Base-by-base conservation (phyloP, 1,140 invertebrate species). In the Homarus americanus region DNA sequence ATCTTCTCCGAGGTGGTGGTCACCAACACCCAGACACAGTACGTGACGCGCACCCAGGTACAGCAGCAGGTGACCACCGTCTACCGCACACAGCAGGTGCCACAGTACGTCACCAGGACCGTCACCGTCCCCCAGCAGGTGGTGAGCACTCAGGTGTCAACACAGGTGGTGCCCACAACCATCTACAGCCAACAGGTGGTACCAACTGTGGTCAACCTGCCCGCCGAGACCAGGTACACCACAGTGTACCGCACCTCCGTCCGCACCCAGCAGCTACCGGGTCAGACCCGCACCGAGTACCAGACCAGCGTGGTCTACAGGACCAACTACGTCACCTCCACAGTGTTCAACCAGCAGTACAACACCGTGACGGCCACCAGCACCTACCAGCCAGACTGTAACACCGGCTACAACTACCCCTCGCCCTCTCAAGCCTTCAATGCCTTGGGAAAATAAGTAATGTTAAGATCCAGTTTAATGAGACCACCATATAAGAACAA, bases 11-110 rank as follows among this genome's bases (percentile, higher is more conserved):
- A 87, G 76, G 91, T 91, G 41, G 72, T 86, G 44, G 36, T 36
- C 75, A 91, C 91, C 53, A 88, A 76, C 91, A 87, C 84, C n/a
- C 91, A 91, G 75, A 91, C 91, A 24, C 91, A 87, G 84, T 87
- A 87, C 73, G 79, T 85, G 10, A 88, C 82, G 7, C 75, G 82
- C 69, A 91, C 91, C 34, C 84, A 87, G 40, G 44, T 69, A 63
- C 75, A 86, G 91, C 78, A 87, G 76, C 73, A 44, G 72, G 66
- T 75, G 9, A 76, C 82, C 34, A 88, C 79, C 34, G 76, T 87
- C 41, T 83, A 78, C 75, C 41, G 91, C 36, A 91, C 91, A 38
- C 84, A 80, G 84, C 86, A 87, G 84, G 91, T 91, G 76, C 91
- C 91, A 9, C 91, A 91, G 83, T 82, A 82, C 69, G 40, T 63